Evolutionary conservation across 2,888 invertebrate species (phyloP).

Genomic region (Zhuqinia jingwanae): DNA sequence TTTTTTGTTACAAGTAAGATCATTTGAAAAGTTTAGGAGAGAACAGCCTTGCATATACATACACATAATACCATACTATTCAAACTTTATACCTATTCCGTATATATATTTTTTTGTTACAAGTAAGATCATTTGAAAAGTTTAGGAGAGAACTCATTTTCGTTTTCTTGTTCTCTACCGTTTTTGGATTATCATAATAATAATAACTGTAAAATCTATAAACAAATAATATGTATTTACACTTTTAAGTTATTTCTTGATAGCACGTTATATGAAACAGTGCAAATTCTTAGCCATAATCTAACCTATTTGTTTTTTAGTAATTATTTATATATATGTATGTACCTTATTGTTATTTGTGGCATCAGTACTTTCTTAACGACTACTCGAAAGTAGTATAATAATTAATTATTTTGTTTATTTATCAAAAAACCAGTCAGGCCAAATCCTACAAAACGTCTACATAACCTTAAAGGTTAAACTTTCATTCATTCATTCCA

Average conservation of each 20-base stretch:
- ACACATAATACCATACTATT: too few relatives aligned
- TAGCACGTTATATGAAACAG: slow-evolving; percentile 10
- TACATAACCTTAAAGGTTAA: not conserved
- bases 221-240: not conserved
- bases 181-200: slow-evolving; percentile 10
- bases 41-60: slow-evolving; percentile 23
- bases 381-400: too few relatives aligned
- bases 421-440: not conserved
- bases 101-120: slow-evolving; percentile 72
- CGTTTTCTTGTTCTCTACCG: slow-evolving; percentile 29
- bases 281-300: not conserved
- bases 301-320: too few relatives aligned
- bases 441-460: not conserved
- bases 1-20: slow-evolving; percentile 75
- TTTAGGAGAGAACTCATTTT: slow-evolving; percentile 50
- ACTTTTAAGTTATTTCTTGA: not conserved
- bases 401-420: too few relatives aligned
- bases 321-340: not conserved
- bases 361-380: not conserved
- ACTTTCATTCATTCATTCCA: too few relatives aligned
- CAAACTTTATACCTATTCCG: not conserved
- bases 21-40: slow-evolving; percentile 71
- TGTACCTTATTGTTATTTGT: not conserved
- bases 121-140: slow-evolving; percentile 75
- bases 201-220: not conserved